phyloP scores from a whole-genome alignment of 2,113 vertebrate genomes.

The Alligator sinensis region DNA sequence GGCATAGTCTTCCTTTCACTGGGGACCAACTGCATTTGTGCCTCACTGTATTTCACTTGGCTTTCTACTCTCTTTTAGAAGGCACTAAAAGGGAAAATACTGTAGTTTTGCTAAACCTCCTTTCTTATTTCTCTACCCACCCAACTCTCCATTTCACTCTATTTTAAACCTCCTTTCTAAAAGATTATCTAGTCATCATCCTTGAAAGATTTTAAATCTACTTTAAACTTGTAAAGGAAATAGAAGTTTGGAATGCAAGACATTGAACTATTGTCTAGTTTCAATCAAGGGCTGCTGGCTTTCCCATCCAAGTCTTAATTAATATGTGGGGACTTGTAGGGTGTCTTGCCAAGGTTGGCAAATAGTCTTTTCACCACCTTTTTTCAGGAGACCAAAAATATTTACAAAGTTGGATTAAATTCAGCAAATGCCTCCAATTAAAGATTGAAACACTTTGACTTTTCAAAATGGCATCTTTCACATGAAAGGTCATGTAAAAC shows the following conservation, averaged over 20 bases:
- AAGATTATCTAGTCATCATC: slow-evolving; percentile 15
- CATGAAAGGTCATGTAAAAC: too few relatives aligned
- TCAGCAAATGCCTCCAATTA: neutral
- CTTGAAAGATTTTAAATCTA: slow-evolving; percentile 5
- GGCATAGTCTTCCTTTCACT: neutral
- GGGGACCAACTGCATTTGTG: neutral
- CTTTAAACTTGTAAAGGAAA: neutral
- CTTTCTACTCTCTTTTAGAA: neutral
- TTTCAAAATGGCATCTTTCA: neutral
- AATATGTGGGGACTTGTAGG: neutral
- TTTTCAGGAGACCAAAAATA: neutral
- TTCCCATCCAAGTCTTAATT: neutral
- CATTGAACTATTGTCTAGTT: slow-evolving; percentile 11
- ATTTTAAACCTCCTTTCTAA: neutral
- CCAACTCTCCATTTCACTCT: neutral
- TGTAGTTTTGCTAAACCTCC: neutral
- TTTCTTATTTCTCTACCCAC: neutral
- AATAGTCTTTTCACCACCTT: too few relatives aligned
- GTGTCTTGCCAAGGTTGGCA: neutral
- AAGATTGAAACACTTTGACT: neutral
- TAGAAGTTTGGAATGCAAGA: neutral
- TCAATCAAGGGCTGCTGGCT: neutral
- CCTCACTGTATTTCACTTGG: neutral
- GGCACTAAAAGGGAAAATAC: neutral
- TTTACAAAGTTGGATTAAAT: neutral